Conservation (phyloP, 2,113 vertebrate species). For the Neolamprologus caudopunctatus region DNA sequence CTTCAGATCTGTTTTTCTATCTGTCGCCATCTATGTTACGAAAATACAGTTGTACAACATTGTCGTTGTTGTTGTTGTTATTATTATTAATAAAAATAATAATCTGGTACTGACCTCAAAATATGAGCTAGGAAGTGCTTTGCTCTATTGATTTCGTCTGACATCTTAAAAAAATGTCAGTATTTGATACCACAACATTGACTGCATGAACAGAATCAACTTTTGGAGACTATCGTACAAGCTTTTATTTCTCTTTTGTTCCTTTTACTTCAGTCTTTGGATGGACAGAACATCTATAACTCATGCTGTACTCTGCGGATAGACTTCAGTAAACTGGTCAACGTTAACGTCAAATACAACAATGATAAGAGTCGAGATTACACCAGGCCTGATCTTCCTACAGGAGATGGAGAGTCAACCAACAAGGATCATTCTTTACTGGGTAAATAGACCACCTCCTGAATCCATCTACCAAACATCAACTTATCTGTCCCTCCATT, state of each 20-base stretch:
- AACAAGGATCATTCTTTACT: slow-evolving; percentile 90
- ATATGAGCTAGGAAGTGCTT: neutral
- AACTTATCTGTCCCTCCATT: neutral
- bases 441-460: slow-evolving; percentile 69
- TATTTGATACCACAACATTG: neutral
- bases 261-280: slow-evolving; percentile 79
- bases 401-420: slow-evolving; percentile 88
- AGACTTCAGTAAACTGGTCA: slow-evolving; percentile 98
- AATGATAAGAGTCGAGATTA: slow-evolving; percentile 99
- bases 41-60: neutral
- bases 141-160: neutral
- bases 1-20: neutral
- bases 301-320: slow-evolving; percentile 96
- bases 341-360: slow-evolving; percentile 98
- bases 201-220: neutral
- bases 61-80: fast-evolving
- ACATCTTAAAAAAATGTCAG: neutral
- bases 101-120: neutral
- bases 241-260: neutral
- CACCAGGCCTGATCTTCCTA: slow-evolving; percentile 93
- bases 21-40: neutral
- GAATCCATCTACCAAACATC: neutral
- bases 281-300: slow-evolving; percentile 99
- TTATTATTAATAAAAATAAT: neutral
- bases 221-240: neutral